A percentile compares a stretch with the other conserved stretches of the same genome.
Evolutionary conservation across 2,797 vertebrate species (phyloP).

Genomic region (Tachyglossus aculeatus): DNA sequence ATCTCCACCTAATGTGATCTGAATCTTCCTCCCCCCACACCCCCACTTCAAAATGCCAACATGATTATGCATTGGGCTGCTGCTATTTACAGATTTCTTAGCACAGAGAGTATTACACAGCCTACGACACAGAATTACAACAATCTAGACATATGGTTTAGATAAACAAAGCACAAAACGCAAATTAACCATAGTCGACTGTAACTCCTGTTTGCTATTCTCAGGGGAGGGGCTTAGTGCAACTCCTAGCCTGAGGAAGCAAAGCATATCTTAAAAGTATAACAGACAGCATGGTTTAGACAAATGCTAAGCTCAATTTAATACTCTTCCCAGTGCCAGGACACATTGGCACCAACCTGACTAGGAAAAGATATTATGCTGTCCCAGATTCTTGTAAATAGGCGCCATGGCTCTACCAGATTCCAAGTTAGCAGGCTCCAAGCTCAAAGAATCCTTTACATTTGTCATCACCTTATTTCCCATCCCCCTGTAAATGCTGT

Average conservation of each 20-base stretch:
- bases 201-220: slow-evolving; percentile 14
- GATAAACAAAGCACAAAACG: slow-evolving; percentile 54
- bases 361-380: slow-evolving; percentile 23
- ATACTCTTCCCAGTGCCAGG: slow-evolving; percentile 39
- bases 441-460: slow-evolving; percentile 24
- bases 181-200: slow-evolving; percentile 39
- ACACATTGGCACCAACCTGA: slow-evolving; percentile 27
- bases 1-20: slow-evolving; percentile 25
- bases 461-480: slow-evolving; percentile 29
- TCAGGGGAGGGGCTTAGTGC: slow-evolving; percentile 39
- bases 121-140: slow-evolving; percentile 58
- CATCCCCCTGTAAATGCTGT: background rate
- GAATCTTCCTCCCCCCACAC: slow-evolving; percentile 10
- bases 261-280: slow-evolving; percentile 37
- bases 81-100: slow-evolving; percentile 59
- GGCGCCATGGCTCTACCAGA: slow-evolving; percentile 36
- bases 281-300: slow-evolving; percentile 1
- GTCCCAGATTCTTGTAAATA: slow-evolving; percentile 47
- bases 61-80: slow-evolving; percentile 42
- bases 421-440: slow-evolving; percentile 13
- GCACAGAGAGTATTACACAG: slow-evolving; percentile 54
- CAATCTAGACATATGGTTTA: slow-evolving; percentile 57
- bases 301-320: slow-evolving; percentile 43
- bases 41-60: slow-evolving; percentile 36
- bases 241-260: background rate